phyloP scores from a whole-genome alignment of 2,888 invertebrate genomes.

The Lamellibrachia columna region DNA sequence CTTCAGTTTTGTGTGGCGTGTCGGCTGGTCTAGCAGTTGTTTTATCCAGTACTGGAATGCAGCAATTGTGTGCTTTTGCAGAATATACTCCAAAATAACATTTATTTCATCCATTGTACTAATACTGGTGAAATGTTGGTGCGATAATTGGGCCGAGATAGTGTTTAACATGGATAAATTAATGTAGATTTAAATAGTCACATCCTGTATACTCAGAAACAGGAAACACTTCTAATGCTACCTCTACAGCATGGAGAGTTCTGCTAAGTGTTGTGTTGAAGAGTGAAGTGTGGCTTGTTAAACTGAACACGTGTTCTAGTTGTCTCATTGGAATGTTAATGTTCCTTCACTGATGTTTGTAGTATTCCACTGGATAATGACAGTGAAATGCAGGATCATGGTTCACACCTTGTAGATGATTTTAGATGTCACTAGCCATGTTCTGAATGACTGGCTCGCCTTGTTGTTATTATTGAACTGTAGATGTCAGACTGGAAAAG shows the following conservation, averaged over 20 bases:
- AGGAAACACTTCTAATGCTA: not conserved
- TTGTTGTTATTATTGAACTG: not conserved
- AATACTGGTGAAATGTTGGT: not conserved
- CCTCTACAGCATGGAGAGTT: not conserved
- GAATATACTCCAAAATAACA: not conserved
- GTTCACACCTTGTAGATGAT: not conserved
- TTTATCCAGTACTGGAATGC: not conserved
- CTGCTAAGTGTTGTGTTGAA: not conserved
- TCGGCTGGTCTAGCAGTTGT: not conserved
- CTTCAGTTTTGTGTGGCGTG: not conserved
- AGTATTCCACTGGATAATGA: not conserved
- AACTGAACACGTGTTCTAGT: not conserved
- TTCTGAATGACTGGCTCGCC: not conserved
- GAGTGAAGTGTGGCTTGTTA: not conserved
- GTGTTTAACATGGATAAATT: not conserved
- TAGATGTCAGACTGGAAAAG: conserved; percentile 8
- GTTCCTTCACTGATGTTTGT: not conserved
- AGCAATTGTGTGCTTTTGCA: not conserved
- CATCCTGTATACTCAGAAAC: not conserved
- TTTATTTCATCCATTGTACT: not conserved
- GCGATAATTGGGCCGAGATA: not conserved
- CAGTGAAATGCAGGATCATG: not conserved
- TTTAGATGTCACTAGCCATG: not conserved
- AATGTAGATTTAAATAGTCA: not conserved
- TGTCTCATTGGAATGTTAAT: not conserved